Evolutionary conservation across 2,797 vertebrate species (phyloP), one percentile per base, ranked within the genome.

Genomic region (Halcyon leucocephala): DNA sequence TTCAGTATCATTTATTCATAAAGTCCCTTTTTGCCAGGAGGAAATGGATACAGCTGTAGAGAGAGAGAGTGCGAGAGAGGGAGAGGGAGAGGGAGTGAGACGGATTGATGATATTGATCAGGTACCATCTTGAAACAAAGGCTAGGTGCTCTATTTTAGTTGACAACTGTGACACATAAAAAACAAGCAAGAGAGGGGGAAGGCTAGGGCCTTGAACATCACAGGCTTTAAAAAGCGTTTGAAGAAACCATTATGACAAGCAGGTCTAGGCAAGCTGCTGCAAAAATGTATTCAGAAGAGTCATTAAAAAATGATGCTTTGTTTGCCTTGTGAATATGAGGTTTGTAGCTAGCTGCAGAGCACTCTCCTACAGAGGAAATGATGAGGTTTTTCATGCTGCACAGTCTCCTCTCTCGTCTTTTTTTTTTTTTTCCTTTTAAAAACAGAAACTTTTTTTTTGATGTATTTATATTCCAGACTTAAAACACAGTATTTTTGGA

Each of bases 1-100:
- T 99, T 99, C 99, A 99, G 98, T 99, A 99, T 99, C 99, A 99
- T 99, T 99, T 99, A 99, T 99, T 99, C 99, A 99, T 99, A 99
- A 99, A 99, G 99, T 99, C 99, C 99, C 99, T 99, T 99, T 99
- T 99, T 99, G 99, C 99, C 99, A 99, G 99, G 99, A 99, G 99
- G 99, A 99, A 99, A 99, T 99, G 99, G 99, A 99, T 99, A 99
- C 99, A 99, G 99, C 99, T 99, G 99, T 98, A 99, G 99, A 99
- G 99, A 98, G 98, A 98, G 98, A 98, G 98, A 96, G 97, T 91
- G 98, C 49, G 96, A 97, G 97, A 95, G 94, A 95, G 95, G 97
- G 97, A 97, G 97, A 97, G 97, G 76, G 96, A 97, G 98, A 98
- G 97, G 93, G 98, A 98, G 98, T 51, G 98, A 98, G 98, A 98